A percentile compares a stretch with the other conserved stretches of the same genome.
Conservation (phyloP, 1,140 invertebrate genomes). For the Saccostrea echinata region DNA sequence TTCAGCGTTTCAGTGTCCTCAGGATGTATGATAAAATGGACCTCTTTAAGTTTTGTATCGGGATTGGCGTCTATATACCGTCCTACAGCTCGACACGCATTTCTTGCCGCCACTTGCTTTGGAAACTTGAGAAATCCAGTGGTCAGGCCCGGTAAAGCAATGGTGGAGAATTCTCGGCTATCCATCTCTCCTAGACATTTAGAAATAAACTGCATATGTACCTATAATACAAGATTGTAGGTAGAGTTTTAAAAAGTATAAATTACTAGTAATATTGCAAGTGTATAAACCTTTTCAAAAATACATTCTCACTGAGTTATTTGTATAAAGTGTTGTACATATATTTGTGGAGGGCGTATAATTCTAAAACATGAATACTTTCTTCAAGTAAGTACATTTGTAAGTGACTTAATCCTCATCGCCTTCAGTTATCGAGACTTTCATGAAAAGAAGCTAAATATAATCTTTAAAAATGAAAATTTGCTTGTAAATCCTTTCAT, state of each 20-base stretch:
- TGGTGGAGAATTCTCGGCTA: constrained; percentile 9
- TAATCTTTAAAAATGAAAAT: too few species aligned
- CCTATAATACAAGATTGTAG: background rate
- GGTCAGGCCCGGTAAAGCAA: constrained; percentile 46
- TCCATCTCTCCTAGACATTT: constrained; percentile 40
- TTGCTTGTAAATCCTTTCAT: too few species aligned
- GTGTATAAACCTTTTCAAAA: too few species aligned
- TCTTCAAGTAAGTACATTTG: too few species aligned
- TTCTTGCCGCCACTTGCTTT: constrained; percentile 34
- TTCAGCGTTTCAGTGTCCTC: constrained; percentile 42
- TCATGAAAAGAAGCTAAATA: too few species aligned
- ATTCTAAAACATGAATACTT: too few species aligned
- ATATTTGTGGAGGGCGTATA: too few species aligned
- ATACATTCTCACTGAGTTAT: too few species aligned
- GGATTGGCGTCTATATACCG: constrained; percentile 34
- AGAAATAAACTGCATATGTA: constrained; percentile 44
- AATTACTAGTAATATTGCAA: background rate
- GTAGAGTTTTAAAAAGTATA: background rate
- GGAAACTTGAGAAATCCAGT: constrained; percentile 49
- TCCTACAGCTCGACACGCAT: constrained; percentile 22
- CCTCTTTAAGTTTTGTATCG: constrained; percentile 34
- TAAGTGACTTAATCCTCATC: too few species aligned
- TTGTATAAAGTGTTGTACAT: too few species aligned
- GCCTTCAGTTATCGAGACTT: too few species aligned
- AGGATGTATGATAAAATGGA: constrained; percentile 42